phyloP scores from a whole-genome alignment of 2,113 vertebrate species.

The Corythornis madagascariensis region DNA sequence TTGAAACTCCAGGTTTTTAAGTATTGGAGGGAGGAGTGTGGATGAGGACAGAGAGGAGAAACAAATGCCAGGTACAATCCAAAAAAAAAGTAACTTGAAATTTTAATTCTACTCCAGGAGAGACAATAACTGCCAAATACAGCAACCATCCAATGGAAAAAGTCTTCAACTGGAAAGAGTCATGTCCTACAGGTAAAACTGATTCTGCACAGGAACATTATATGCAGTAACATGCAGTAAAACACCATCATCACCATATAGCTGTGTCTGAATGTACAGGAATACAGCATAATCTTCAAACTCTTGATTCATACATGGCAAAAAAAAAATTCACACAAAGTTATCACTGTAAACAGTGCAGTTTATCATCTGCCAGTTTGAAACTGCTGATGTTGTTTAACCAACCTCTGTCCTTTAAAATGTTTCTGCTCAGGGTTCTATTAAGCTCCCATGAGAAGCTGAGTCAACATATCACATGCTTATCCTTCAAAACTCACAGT shows the following conservation, averaged over 20 bases:
- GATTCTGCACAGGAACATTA: background rate
- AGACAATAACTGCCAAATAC: background rate
- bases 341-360: background rate
- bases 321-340: background rate
- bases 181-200: background rate
- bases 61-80: background rate
- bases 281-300: background rate
- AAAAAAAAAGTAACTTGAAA: background rate
- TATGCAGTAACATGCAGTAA: background rate
- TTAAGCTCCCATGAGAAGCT: background rate
- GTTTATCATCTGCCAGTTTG: background rate
- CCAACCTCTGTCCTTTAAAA: constrained; percentile 14
- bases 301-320: background rate
- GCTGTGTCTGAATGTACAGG: background rate
- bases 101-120: background rate
- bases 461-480: background rate
- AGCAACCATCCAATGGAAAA: background rate
- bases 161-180: background rate
- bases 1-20: background rate
- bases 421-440: constrained; percentile 7
- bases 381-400: constrained; percentile 42
- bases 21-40: background rate
- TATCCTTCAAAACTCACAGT: background rate
- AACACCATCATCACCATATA: background rate
- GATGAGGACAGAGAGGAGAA: background rate